These are phyloP conservation scores for Dione juno DNA, from an alignment of 2,888 invertebrate genomes.

Conservation along the genomic window DNA sequence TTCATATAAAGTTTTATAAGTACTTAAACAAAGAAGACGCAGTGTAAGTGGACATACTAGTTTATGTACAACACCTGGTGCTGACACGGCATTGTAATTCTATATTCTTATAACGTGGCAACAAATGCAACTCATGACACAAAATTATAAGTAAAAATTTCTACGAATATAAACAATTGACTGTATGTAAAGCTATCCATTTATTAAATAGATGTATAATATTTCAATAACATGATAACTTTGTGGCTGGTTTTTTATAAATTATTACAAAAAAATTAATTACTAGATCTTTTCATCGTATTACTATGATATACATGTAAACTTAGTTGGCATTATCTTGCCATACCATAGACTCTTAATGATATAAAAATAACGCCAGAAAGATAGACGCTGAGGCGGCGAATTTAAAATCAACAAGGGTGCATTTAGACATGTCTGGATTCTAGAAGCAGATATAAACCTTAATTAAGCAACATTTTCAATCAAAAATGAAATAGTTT, in stretches of 20 bases:
- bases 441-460: slow-evolving; percentile 12
- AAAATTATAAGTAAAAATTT: slow-evolving; percentile 24
- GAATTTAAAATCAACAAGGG: slow-evolving; percentile 25
- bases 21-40: slow-evolving; percentile 33
- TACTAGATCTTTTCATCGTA: not conserved
- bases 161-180: slow-evolving; percentile 31
- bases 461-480: slow-evolving; percentile 20
- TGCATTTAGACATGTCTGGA: slow-evolving; percentile 13
- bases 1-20: slow-evolving; percentile 29
- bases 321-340: too few species aligned
- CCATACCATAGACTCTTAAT: not conserved
- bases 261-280: not conserved
- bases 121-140: slow-evolving; percentile 31
- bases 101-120: slow-evolving; percentile 32
- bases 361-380: slow-evolving; percentile 18
- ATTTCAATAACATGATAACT: not conserved
- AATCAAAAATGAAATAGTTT: not conserved
- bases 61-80: slow-evolving; percentile 39
- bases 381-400: slow-evolving; percentile 19
- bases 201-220: slow-evolving; percentile 5
- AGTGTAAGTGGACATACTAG: slow-evolving; percentile 34
- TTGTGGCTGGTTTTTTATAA: too few species aligned
- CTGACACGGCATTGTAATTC: slow-evolving; percentile 39
- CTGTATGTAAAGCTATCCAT: slow-evolving; percentile 5
- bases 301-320: too few species aligned